Percentiles rank a stretch among this genome's conserved stretches.
Conservation (phyloP, 2,888 invertebrate genomes). For the Rotaria sp. region DNA sequence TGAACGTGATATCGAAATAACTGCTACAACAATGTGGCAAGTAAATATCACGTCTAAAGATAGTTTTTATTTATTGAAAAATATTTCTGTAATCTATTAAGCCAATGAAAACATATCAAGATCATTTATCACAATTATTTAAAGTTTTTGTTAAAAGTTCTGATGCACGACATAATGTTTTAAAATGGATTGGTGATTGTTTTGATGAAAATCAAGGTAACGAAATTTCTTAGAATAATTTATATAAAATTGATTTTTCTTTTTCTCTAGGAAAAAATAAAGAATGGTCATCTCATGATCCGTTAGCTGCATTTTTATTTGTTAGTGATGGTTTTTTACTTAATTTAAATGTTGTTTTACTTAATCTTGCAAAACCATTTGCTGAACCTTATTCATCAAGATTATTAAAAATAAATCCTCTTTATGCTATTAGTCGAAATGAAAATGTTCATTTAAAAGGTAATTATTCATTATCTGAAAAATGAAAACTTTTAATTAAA, state of each 20-base stretch:
- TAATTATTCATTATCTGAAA: neutral
- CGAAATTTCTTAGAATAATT: neutral
- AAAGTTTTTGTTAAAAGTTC: neutral
- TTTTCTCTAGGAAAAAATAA: neutral
- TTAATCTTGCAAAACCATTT: conserved; percentile 76
- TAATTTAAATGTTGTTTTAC: conserved; percentile 68
- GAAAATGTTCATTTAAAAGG: conserved; percentile 38
- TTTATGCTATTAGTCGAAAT: conserved; percentile 45
- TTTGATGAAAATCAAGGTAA: conserved; percentile 29
- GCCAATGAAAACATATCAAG: neutral
- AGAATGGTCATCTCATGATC: neutral
- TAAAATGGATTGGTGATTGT: conserved; percentile 31
- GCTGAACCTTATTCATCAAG: conserved; percentile 60
- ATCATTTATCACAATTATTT: neutral
- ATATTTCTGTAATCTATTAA: neutral
- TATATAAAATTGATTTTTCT: neutral
- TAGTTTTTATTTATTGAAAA: neutral
- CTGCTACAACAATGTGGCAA: conserved; percentile 27
- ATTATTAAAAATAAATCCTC: conserved; percentile 76
- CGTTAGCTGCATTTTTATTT: neutral
- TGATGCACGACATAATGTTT: conserved; percentile 5
- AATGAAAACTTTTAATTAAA: neutral
- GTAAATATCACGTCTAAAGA: neutral
- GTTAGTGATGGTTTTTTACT: conserved; percentile 79
- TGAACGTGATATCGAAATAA: conserved; percentile 26